These are phyloP conservation scores for Oxytorus armatus DNA, from an alignment of 2,888 invertebrate species.

Conservation along the genomic window DNA sequence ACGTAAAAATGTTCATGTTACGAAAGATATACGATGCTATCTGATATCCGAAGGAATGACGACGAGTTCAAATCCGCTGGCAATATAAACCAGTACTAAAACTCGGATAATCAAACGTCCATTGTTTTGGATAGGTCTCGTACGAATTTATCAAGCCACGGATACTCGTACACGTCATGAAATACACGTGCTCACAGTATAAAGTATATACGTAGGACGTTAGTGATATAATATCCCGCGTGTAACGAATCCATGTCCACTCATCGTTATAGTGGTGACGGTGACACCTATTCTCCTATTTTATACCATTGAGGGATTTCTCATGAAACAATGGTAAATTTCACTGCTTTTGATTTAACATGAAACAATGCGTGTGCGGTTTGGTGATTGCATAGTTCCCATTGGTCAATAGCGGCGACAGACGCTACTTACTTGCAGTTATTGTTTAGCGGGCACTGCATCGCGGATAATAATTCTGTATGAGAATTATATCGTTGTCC, in stretches of 20 bases:
- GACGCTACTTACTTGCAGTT: conserved; percentile 75
- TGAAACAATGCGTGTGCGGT: conserved; percentile 72
- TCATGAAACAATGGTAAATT: conserved; percentile 77
- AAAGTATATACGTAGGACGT: conserved; percentile 52
- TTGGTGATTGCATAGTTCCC: not conserved
- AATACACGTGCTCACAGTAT: conserved; percentile 24
- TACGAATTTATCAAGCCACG: conserved; percentile 19
- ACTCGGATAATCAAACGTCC: conserved; percentile 82
- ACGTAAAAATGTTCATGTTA: not conserved
- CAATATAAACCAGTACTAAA: conserved; percentile 81
- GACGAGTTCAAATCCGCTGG: conserved; percentile 78
- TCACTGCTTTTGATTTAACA: conserved; percentile 80
- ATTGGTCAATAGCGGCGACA: conserved; percentile 67
- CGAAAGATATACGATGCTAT: conserved; percentile 4
- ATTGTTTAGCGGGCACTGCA: conserved; percentile 57
- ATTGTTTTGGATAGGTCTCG: conserved; percentile 61
- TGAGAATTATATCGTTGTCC: conserved; percentile 60
- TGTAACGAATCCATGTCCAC: conserved; percentile 35
- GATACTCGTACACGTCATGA: conserved; percentile 38
- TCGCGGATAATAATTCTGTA: conserved; percentile 72
- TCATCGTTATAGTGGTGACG: conserved; percentile 54
- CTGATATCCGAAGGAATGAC: not conserved
- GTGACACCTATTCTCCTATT: conserved; percentile 36
- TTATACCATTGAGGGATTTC: conserved; percentile 43
- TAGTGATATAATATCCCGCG: not conserved